phyloP scores from a whole-genome alignment of 2,888 invertebrate genomes.

The Plagodis pulveraria region DNA sequence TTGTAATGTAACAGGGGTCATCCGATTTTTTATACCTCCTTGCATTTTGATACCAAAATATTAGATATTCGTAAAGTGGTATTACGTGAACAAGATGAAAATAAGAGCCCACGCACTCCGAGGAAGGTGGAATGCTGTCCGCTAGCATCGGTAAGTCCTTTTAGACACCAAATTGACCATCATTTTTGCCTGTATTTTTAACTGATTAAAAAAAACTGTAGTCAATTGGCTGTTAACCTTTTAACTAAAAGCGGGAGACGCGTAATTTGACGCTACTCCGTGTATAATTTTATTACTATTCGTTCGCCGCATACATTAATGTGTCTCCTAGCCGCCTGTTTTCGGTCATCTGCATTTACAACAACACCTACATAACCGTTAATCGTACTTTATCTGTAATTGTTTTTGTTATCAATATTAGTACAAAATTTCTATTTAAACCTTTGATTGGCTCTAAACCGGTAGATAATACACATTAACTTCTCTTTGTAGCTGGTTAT shows the following conservation, averaged over 20 bases:
- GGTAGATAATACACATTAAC: conserved; percentile 56
- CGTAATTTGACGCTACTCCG: conserved; percentile 83
- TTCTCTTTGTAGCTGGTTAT: conserved; percentile 40
- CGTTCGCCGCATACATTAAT: conserved; percentile 73
- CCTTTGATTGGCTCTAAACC: conserved; percentile 79
- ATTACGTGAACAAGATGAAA: conserved; percentile 85
- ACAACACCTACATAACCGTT: conserved; percentile 50
- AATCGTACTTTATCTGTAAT: conserved; percentile 76
- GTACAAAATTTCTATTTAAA: conserved; percentile 75
- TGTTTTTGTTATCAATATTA: conserved; percentile 76
- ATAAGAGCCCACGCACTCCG: conserved; percentile 81
- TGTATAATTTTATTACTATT: conserved; percentile 84
- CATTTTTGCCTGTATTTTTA: conserved; percentile 79
- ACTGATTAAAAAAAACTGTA: conserved; percentile 84
- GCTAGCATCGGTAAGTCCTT: conserved; percentile 78
- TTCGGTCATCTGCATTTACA: conserved; percentile 55
- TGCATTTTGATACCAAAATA: conserved; percentile 85
- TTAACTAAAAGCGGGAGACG: conserved; percentile 84
- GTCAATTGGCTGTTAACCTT: conserved; percentile 86
- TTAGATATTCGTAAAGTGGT: conserved; percentile 82
- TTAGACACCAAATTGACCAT: conserved; percentile 53
- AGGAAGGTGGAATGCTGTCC: conserved; percentile 81
- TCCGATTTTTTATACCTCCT: conserved; percentile 81
- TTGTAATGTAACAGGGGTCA: conserved; percentile 81
- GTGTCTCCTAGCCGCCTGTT: conserved; percentile 43